Evolutionary conservation across 2,113 vertebrate genomes (phyloP), one percentile per base, ranked within the genome.

Genomic region (Entelurus aequoreus): DNA sequence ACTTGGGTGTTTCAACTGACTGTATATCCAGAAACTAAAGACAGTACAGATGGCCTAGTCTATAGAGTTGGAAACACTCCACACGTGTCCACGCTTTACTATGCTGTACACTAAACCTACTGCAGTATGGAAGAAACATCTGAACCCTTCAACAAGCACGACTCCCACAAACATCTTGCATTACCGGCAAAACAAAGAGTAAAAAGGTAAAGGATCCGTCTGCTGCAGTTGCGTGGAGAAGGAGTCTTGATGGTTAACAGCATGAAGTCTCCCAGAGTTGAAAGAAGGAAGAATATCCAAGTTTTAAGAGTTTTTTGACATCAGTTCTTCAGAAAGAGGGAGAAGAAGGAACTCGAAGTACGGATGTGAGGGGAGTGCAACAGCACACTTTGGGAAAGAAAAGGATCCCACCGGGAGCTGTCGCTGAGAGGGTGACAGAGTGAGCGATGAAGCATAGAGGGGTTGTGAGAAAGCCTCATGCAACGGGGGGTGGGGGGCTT

Each of bases 391-490:
- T 38, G 35, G 56, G 62, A 46, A 6, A 60, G 71, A 75, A 66
- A 75, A 68, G 55, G 60, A 75, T 54, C 80, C 76, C 84, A 82
- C 79, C 72, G 70, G 84, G 79, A 86, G 79, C 76, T 72, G 73
- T 86, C 78, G 80, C 42, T 63, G 79, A 77, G 66, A 72, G 69
- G 56, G 67, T 75, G 72, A 74, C 62, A 5, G 53, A 75, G 68
- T 54, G 62, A 80, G 69, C 72, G 74, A 82, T 68, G 75, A 67
- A 77, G 80, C 65, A 38, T 66, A 69, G 72, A 81, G 57, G 61
- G 69, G 75, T 69, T 75, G 78, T 73, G 81, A 76, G 77, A 75
- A 79, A 74, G 77, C 76, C 71, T 66, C 28, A 47, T 6, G 55
- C 55, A 21, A 44, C n/a, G 60, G 55, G 21, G 37, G 14, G 54